Base-by-base conservation (phyloP, 2,888 invertebrate genomes). In the Clistopyga incitator region DNA sequence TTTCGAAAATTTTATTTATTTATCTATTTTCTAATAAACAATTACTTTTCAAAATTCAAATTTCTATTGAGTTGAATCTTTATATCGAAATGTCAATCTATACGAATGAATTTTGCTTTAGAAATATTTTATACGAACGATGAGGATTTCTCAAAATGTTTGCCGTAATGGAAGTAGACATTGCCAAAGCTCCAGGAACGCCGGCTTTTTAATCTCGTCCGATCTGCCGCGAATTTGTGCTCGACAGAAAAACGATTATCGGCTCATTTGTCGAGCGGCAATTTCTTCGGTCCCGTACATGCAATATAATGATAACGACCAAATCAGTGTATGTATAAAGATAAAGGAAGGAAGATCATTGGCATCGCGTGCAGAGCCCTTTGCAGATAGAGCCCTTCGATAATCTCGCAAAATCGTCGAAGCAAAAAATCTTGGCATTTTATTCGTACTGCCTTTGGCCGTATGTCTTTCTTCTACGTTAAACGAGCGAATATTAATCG, bases 401-500 rank as follows among this genome's bases (percentile, higher is more conserved):
- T 61, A 72, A 80, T 61, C 67, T 68, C 54, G 50, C 45, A 38
- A 80, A 83, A 77, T 77, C 77, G 71, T 23, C 72, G 72, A 75
- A 83, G 76, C 72, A 76, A 80, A 77, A 83, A 72, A 38, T 65
- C 67, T 56, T 50, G 56, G 42, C 25, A 18, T 68, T 75, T 59
- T 11, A 15, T 25, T 45, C 45, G 67, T 47, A 45, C 67, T 47
- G 20, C 15, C 64, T 47, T 1, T 11, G 4, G 65, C 18, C 25
- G 20, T 23, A 8, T 68, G n/a, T 75, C 74, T 42, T 38, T 29
- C 70, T 25, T 54, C 59, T 67, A 54, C 67, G 75, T 78, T 76
- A 77, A 65, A 83, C 72, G 72, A 79, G 79, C 77, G 61, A 74
- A 61, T 80, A 74, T 80, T 80, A 80, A 84, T 84, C 77, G 83